Evolutionary conservation across 2,113 vertebrate species (phyloP).

Genomic region (Plestiodon gilberti): DNA sequence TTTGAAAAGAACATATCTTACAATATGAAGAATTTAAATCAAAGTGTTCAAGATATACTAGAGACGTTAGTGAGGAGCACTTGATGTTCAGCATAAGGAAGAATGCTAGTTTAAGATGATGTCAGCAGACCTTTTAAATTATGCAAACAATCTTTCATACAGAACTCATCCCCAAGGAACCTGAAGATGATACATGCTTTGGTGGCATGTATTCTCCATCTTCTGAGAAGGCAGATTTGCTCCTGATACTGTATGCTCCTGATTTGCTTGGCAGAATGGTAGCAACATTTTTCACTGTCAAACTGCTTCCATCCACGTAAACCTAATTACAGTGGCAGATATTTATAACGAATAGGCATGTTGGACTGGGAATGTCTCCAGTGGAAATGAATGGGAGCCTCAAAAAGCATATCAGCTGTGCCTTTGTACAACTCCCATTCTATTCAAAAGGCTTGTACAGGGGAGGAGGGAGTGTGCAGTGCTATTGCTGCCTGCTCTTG

Average conservation of each 20-base stretch:
- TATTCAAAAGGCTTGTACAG: background rate
- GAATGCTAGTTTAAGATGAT: background rate
- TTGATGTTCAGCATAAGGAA: background rate
- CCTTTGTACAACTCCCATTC: background rate
- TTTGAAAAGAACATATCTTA: background rate
- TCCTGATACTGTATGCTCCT: too few species aligned
- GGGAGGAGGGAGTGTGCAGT: too few species aligned
- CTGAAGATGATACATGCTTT: background rate
- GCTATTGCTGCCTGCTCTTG: background rate
- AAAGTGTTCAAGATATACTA: background rate
- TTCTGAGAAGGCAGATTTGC: background rate
- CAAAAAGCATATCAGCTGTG: background rate
- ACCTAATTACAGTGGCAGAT: background rate
- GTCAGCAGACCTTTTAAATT: background rate
- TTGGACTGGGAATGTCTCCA: background rate
- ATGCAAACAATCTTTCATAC: background rate
- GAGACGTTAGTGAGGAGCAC: background rate
- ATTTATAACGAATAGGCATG: background rate
- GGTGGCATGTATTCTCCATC: background rate
- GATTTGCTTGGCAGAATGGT: background rate
- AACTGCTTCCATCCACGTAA: background rate
- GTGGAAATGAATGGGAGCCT: background rate
- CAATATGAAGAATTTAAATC: background rate
- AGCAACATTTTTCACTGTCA: background rate
- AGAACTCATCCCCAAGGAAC: background rate